These are phyloP conservation scores for Entelurus aequoreus DNA, from an alignment of 2,113 vertebrate species.

Conservation along the genomic window DNA sequence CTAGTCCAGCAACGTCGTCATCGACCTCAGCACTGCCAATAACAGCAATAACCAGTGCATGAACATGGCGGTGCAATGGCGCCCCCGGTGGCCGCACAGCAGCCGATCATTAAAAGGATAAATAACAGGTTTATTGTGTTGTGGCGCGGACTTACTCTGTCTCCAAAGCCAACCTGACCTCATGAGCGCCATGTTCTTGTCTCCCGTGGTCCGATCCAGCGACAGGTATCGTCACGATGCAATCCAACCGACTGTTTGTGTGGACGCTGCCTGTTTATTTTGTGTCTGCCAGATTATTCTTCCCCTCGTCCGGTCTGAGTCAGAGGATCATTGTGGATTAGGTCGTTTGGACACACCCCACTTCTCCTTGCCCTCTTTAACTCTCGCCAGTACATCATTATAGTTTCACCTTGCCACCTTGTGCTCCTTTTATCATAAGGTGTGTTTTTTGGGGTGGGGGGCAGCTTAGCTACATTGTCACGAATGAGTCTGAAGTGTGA, in stretches of 20 bases:
- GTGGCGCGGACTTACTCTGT: slow-evolving; percentile 79
- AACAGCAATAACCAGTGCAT: no score
- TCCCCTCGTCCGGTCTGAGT: slow-evolving; percentile 27
- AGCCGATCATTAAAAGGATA: not conserved
- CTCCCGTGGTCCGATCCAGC: not conserved
- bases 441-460: not conserved
- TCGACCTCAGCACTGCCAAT: no score
- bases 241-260: not conserved
- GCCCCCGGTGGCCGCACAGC: not conserved
- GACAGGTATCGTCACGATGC: not conserved
- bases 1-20: no score
- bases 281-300: slow-evolving; percentile 38
- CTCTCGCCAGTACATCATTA: not conserved
- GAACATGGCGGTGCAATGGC: no score
- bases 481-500: slow-evolving; percentile 15
- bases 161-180: slow-evolving; percentile 95
- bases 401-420: not conserved
- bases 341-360: slow-evolving; percentile 20
- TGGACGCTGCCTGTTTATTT: slow-evolving; percentile 14
- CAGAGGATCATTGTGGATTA: slow-evolving; percentile 69
- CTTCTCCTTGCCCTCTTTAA: not conserved
- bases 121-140: not conserved
- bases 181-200: slow-evolving; percentile 78
- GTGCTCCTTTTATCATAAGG: not conserved
- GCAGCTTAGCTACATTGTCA: not conserved